Base-by-base conservation (phyloP, 1,140 invertebrate species). In the Meloidogyne chitwoodi region DNA sequence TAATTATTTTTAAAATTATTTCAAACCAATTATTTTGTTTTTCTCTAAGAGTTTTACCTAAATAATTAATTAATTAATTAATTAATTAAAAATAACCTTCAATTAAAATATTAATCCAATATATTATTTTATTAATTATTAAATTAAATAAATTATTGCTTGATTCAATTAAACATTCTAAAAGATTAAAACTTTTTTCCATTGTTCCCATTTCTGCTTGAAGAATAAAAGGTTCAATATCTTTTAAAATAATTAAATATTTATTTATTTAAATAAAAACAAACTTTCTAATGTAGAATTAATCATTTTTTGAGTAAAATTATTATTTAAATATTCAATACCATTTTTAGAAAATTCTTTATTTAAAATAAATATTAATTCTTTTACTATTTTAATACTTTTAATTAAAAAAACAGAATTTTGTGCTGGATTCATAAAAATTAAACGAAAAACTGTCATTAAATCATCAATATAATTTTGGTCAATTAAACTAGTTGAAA, bases 121-220 rank as follows among this genome's bases (percentile, higher is more conserved):
- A 82, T 0, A 83, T 38, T 19, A 84, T 77, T 70, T 70, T 38
- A 29, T 73, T 69, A 29, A 80, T 29, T 34, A 78, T 61, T 11
- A 67, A 38, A 6, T 67, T 64, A 8, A 61, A 34, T 0, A 71
- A 24, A 62, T 27, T 14, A 24, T 63, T 26, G 27, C 64, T 70
- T 14, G 77, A 62, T 31, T 61, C 34, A 44, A 75, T 66, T 11
- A 82, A 62, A 26, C 38, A 48, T 34, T 68, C 66, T 10, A 84
- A 68, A 2, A 86, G 44, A 10, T 14, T n/a, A 19, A 84, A 48
- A 2, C 82, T 84, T 41, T 79, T 79, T 27, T 63, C 77, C 19
- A 77, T 67, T 4, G 84, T 65, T 26, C 83, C 83, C 83, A 84
- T 84, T 75, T 84, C 83, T 26, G 83, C 79, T 78, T 84, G 83